phyloP scores from a whole-genome alignment of 1,140 invertebrate genomes.

The Scaptomyza hsui region DNA sequence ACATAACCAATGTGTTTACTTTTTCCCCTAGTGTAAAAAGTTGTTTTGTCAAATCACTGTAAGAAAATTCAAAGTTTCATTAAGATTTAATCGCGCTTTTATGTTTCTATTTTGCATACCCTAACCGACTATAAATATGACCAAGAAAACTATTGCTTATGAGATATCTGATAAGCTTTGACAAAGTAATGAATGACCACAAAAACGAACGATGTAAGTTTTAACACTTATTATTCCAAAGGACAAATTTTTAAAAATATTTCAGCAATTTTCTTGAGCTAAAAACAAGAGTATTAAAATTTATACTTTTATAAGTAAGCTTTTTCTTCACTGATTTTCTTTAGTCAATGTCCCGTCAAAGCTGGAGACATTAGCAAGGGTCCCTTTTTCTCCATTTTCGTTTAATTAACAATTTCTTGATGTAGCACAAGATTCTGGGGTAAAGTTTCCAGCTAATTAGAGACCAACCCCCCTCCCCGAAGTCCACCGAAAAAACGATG shows the following conservation, averaged over 20 bases:
- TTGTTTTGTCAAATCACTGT: conserved; percentile 46
- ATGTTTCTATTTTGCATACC: conserved; percentile 2
- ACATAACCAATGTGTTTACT: background rate
- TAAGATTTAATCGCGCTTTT: conserved; percentile 47
- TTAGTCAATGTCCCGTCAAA: conserved; percentile 44
- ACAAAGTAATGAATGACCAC: no score
- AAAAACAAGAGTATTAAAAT: background rate
- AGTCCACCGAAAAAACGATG: conserved; percentile 16
- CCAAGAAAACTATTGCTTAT: background rate
- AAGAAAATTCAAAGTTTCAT: conserved; percentile 52
- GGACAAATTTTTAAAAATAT: no score
- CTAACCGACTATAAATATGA: background rate
- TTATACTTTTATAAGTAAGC: background rate
- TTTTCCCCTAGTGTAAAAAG: background rate
- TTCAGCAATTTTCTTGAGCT: no score
- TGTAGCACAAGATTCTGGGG: conserved; percentile 40
- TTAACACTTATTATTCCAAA: no score
- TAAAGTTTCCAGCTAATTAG: conserved; percentile 76
- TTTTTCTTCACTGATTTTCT: conserved; percentile 1
- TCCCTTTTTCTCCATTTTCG: conserved; percentile 8
- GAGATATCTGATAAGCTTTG: background rate
- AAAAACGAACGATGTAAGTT: no score
- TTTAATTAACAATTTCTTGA: conserved; percentile 70
- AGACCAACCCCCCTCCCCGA: conserved; percentile 1
- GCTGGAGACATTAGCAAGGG: conserved; percentile 41